Evolutionary conservation across 2,888 invertebrate genomes (phyloP), one percentile per base, ranked within the genome.

Genomic region (Agapostemon virescens): DNA sequence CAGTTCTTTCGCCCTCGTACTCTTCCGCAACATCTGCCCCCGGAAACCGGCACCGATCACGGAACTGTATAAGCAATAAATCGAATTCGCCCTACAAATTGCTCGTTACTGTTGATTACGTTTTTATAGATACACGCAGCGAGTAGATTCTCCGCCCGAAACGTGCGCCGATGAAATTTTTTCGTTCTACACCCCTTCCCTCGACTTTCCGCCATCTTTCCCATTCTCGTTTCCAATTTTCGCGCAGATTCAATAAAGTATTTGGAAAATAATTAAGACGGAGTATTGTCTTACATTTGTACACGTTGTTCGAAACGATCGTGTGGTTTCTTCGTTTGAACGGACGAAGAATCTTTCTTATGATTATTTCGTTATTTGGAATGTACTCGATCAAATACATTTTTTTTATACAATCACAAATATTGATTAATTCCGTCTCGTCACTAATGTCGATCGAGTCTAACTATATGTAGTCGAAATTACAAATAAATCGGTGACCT

Each of bases 1-100:
- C 52, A 36, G 69, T 64, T 76, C 63, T 45, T 4, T 38, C 42
- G 17, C 42, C 55, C 61, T 33, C 42, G 30, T 15, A 67, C 70
- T 49, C 66, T 36, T 52, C 77, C 77, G 72, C 77, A 77, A 81
- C 82, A 83, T 77, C 82, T 81, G 82, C 36, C 77, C 82, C 52
- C 33, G 49, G n/a, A 30, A 45, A 26, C 74, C 68, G 26, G 40
- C 63, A 17, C 67, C 45, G 80, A 77, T 74, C 74, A 30, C 74
- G 81, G 67, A 76, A 81, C 64, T 82, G 76, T 82, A 76, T 58
- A 85, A 85, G 86, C 89, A 84, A 89, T 88, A 88, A 89, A 90
- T 88, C 87, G 86, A 84, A 87, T 88, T 86, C 79, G 83, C 49
- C 83, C 88, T 84, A 84, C 82, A 73, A 82, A 81, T 80, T 82